Base-by-base conservation (phyloP, 2,113 vertebrate species). In the Argyrosomus japonicus region DNA sequence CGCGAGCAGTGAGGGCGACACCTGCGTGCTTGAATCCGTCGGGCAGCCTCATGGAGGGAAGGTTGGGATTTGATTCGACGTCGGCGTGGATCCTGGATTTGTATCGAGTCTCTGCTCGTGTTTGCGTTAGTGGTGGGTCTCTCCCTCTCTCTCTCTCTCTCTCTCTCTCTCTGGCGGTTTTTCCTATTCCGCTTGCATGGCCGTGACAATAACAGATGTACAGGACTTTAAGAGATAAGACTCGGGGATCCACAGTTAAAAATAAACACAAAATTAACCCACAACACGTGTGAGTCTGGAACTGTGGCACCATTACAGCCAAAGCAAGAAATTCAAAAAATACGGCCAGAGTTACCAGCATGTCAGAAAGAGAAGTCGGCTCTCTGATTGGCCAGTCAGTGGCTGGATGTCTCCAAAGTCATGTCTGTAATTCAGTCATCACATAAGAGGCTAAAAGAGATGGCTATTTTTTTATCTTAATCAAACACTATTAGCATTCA, bases 121-220 rank as follows among this genome's bases (percentile, higher is more conserved):
- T 77, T 47, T 65, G 23, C 43, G 73, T 78, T 25, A 10, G 68
- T 69, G 77, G 72, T 25, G 54, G 63, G 51, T 40, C 36, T 40
- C 36, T 40, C 8, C 9, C 36, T 36, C 36, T 8, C 1, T 36
- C 36, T 40, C 89, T 87, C 72, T 3, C n/a, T n/a, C n/a, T n/a
- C 25, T 27, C 25, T 68, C 70, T 80, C 70, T 88, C 89, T 87
- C 72, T 4, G 17, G 70, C 81, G 69, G 69, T 84, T 82, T 75
- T 77, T 92, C 77, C 77, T 47, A 74, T 77, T 88, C 82, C 87
- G 89, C 80, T 92, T 86, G 81, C 89, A 91, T 82, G 89, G 89
- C 85, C 88, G 88, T 90, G 90, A 90, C 86, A 85, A 75, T 74
- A 84, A 90, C 63, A 84, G 76, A 76, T 81, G 84, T 74, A 86